phyloP scores from a whole-genome alignment of 2,888 invertebrate genomes.

The Tupiocoris notatus region DNA sequence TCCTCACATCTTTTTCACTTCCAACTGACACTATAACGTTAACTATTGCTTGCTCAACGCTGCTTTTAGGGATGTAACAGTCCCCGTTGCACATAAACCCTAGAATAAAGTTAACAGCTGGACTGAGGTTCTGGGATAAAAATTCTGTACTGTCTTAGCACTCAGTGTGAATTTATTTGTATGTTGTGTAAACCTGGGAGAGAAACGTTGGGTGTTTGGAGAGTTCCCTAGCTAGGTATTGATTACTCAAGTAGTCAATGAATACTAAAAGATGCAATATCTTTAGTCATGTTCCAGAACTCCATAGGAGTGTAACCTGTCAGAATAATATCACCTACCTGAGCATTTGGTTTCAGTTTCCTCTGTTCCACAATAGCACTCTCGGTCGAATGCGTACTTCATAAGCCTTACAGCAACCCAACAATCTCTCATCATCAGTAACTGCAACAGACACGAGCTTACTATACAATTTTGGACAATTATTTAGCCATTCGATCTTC shows the following conservation, averaged over 20 bases:
- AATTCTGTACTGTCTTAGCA: too few species aligned
- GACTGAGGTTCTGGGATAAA: neutral
- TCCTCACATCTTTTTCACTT: constrained; percentile 58
- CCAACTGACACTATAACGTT: constrained; percentile 62
- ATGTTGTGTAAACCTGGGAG: too few species aligned
- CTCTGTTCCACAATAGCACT: constrained; percentile 42
- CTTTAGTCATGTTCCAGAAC: too few species aligned
- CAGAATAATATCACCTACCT: neutral
- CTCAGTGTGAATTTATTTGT: too few species aligned
- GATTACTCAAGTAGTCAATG: too few species aligned
- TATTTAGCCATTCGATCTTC: too few species aligned
- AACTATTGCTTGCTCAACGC: constrained; percentile 63
- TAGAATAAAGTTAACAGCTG: constrained; percentile 48
- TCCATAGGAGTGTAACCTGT: too few species aligned
- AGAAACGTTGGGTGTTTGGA: too few species aligned
- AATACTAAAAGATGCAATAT: too few species aligned
- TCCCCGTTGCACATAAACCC: constrained; percentile 71
- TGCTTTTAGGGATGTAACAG: constrained; percentile 48
- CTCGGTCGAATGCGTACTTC: constrained; percentile 56
- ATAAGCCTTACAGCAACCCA: constrained; percentile 63
- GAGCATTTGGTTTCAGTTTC: constrained; percentile 46
- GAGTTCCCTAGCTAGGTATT: too few species aligned
- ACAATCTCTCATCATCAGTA: constrained; percentile 70
- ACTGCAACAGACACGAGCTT: too few species aligned
- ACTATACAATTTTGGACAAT: too few species aligned